Base-by-base conservation (phyloP, 2,888 invertebrate species). In the Lithodes maja region DNA sequence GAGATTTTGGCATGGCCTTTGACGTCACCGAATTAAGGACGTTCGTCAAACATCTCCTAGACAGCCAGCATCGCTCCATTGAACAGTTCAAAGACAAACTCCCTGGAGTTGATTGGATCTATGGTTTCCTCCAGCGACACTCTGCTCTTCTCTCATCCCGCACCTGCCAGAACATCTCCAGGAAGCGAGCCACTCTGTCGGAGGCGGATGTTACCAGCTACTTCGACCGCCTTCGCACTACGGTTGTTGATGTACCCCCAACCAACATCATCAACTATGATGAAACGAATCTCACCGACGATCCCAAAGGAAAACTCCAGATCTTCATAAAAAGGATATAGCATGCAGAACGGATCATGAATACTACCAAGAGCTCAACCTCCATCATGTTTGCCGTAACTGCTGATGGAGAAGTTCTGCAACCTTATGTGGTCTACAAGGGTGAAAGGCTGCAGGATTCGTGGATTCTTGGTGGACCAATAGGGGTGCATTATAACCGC, bases 381-480 rank as follows among this genome's bases (percentile, higher is more conserved):
- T 33, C 33, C 33, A 33, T 33, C 33, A 33, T 33, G 33, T 33
- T 33, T 33, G 33, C 94, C 7, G 33, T 78, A 50, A 78, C 78
- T 78, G 78, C 78, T 9, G 92, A 91, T 86, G 94, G 94, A 5
- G 90, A 92, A 77, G 53, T 93, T 1, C 91, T 94, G 61, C 94
- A 94, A 78, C 33, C 33, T 33, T 33, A 33, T 33, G 33, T 33
- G 33, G 33, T 33, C 33, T 33, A 33, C 33, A 33, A 78, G 50
- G 78, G 94, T 1, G 92, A 92, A 87, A 86, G 93, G 33, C 33
- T 33, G 33, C 33, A 33, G 33, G 33, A 33, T 33, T 33, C 33
- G 33, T 33, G 33, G 33, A 33, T 33, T 33, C 33, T 33, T 33
- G 33, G 33, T 33, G 33, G 33, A 33, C 33, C 33, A 33, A 33